Conservation (phyloP, 1,140 invertebrate genomes). For the Bombus affinis region DNA sequence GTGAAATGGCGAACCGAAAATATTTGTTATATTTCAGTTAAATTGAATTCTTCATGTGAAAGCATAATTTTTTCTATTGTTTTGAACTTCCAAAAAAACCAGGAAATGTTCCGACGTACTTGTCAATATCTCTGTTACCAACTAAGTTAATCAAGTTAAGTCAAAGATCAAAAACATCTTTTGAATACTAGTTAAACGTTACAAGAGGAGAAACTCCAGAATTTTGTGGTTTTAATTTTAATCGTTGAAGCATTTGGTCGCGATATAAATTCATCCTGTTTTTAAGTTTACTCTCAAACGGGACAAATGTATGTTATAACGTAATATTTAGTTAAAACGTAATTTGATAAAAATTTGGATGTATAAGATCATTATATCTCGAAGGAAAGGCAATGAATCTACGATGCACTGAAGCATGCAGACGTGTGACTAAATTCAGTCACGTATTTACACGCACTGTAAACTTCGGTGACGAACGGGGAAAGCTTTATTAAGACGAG, state of each 20-base stretch:
- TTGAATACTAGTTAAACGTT: too few relatives aligned
- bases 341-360: background rate
- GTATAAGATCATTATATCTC: background rate
- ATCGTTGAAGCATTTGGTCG: too few relatives aligned
- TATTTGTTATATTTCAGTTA: too few relatives aligned
- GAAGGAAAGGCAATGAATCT: background rate
- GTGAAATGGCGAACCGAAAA: too few relatives aligned
- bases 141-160: background rate
- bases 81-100: background rate
- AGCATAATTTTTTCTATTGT: too few relatives aligned
- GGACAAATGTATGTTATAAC: too few relatives aligned
- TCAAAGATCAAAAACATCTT: background rate
- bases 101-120: background rate
- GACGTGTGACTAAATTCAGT: slow-evolving; percentile 25
- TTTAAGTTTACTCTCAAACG: too few relatives aligned
- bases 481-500: slow-evolving; percentile 42
- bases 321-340: too few relatives aligned
- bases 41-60: too few relatives aligned
- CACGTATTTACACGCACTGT: slow-evolving; percentile 41
- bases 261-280: too few relatives aligned
- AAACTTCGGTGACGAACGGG: slow-evolving; percentile 29
- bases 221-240: too few relatives aligned
- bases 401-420: slow-evolving; percentile 15
- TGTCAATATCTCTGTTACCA: background rate
- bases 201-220: background rate